These are phyloP conservation scores for Archocentrus centrarchus DNA, from an alignment of 2,113 vertebrate species.

Conservation along the genomic window DNA sequence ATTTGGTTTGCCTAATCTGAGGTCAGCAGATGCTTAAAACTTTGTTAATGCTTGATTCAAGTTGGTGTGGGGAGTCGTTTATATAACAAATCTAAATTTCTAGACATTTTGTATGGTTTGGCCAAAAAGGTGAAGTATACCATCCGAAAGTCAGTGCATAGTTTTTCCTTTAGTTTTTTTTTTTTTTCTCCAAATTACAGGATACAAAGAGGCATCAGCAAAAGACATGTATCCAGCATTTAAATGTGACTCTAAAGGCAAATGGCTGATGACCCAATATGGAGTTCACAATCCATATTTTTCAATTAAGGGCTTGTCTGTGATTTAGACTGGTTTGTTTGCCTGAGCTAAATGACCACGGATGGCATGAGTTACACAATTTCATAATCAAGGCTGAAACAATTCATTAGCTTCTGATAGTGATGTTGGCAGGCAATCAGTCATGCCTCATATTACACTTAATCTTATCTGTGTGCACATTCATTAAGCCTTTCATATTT, in stretches of 20 bases:
- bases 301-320: not conserved
- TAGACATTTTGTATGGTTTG: not conserved
- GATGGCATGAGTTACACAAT: slow-evolving; percentile 36
- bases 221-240: not conserved
- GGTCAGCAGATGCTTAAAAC: not conserved
- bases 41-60: not conserved
- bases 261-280: not conserved
- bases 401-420: slow-evolving; percentile 47
- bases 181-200: not conserved
- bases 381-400: slow-evolving; percentile 54
- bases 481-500: slow-evolving; percentile 47
- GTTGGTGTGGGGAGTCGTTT: not conserved
- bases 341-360: not conserved
- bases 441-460: slow-evolving; percentile 54
- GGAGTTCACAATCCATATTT: not conserved
- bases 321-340: not conserved
- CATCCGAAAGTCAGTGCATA: not conserved
- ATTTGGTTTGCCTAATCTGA: not conserved
- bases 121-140: not conserved
- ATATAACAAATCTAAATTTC: not conserved
- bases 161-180: not conserved
- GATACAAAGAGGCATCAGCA: not conserved
- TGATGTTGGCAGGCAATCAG: slow-evolving; percentile 57
- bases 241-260: not conserved
- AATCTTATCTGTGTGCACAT: slow-evolving; percentile 44